These are phyloP conservation scores for Popillia japonica DNA, from an alignment of 1,140 invertebrate species.

Conservation along the genomic window DNA sequence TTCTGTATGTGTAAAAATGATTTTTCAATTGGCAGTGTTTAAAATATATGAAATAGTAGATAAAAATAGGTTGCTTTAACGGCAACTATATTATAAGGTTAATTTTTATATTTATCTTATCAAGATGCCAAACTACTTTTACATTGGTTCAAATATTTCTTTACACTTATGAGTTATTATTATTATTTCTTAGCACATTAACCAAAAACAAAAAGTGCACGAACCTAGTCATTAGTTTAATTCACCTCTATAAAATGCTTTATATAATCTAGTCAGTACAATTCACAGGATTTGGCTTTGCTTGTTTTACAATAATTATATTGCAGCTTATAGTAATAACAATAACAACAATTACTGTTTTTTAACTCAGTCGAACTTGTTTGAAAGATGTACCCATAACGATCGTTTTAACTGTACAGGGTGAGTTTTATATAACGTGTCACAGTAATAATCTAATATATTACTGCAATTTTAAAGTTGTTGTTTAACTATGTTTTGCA, in stretches of 20 bases:
- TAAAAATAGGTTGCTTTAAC: neutral
- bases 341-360: neutral
- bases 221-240: slow-evolving; percentile 38
- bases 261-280: slow-evolving; percentile 31
- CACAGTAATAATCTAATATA: no score
- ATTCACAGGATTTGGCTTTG: neutral
- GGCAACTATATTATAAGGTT: neutral
- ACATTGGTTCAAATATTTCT: neutral
- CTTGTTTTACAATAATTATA: neutral
- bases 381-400: neutral
- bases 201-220: neutral
- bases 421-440: no score
- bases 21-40: slow-evolving; percentile 21
- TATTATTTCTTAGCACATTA: neutral
- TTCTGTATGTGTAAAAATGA: no score
- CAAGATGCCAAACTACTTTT: neutral
- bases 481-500: no score
- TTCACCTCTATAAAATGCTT: slow-evolving; percentile 6
- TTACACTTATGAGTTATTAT: slow-evolving; percentile 1
- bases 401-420: no score
- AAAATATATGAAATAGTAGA: slow-evolving; percentile 39
- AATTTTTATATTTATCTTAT: neutral
- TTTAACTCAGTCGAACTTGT: neutral
- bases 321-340: neutral
- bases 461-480: no score